Evolutionary conservation across 1,140 invertebrate genomes (phyloP).

Genomic region (Monomorium pharaonis): DNA sequence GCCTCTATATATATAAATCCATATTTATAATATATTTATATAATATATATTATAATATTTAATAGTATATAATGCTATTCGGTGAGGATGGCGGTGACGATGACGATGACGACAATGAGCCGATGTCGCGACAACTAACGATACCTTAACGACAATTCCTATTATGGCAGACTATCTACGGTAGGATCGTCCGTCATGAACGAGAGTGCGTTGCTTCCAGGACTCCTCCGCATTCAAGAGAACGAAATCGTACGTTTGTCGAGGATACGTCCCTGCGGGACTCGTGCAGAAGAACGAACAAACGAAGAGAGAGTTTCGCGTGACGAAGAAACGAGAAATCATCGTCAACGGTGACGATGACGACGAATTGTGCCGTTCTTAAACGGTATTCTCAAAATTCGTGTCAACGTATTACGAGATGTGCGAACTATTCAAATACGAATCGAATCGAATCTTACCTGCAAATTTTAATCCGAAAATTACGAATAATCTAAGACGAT

Average conservation of each 20-base stretch:
- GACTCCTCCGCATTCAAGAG: constrained; percentile 52
- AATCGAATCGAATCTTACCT: too few species aligned
- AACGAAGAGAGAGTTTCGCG: neutral
- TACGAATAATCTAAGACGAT: too few species aligned
- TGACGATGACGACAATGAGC: constrained; percentile 65
- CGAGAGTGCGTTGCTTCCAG: constrained; percentile 45
- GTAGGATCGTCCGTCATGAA: constrained; percentile 63
- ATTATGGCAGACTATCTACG: constrained; percentile 66
- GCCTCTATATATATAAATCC: constrained; percentile 78
- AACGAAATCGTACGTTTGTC: constrained; percentile 53
- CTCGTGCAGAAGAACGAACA: constrained; percentile 25
- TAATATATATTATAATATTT: constrained; percentile 72
- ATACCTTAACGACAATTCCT: constrained; percentile 49
- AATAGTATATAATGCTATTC: constrained; percentile 72
- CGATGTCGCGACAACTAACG: constrained; percentile 60
- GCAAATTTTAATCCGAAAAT: too few species aligned
- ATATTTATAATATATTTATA: constrained; percentile 78
- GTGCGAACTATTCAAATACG: too few species aligned
- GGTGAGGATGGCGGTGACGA: constrained; percentile 63
- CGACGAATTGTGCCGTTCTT: neutral
- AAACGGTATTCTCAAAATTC: neutral
- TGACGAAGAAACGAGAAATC: constrained; percentile 4
- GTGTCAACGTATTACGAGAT: neutral
- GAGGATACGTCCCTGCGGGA: neutral
- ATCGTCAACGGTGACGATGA: neutral